Evolutionary conservation across 64 coral and sea anemone genomes (phyloP).

Genomic region (Astreopora myriophthalma): DNA sequence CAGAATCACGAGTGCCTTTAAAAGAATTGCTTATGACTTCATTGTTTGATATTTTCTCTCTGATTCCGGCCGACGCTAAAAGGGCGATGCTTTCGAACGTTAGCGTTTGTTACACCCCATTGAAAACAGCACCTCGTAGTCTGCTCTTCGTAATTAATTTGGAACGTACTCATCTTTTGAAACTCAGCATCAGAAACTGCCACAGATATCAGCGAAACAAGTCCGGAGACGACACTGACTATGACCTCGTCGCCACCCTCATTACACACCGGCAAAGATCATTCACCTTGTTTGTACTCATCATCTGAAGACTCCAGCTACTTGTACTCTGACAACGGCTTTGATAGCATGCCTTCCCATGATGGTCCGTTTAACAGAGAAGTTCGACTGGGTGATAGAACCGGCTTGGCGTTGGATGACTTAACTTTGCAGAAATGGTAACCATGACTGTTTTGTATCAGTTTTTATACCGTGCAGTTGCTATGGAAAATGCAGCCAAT

Average conservation of each 20-base stretch:
- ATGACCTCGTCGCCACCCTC: neutral
- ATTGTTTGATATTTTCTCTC: no score
- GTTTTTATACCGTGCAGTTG: no score
- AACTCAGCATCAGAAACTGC: neutral
- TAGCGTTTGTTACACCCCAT: no score
- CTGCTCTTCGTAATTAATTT: no score
- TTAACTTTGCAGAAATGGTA: slow-evolving; percentile 78
- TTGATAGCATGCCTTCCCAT: neutral
- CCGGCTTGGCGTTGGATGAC: slow-evolving; percentile 65
- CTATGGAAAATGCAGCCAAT: no score
- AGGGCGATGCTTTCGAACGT: no score
- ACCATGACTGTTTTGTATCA: neutral
- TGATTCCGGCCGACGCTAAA: no score
- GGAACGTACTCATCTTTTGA: neutral
- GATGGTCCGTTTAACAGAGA: neutral
- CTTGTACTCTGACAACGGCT: neutral
- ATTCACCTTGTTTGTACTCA: neutral
- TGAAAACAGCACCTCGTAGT: no score
- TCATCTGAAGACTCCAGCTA: neutral
- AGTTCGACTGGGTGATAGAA: slow-evolving; percentile 19
- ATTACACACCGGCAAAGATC: neutral
- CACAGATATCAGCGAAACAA: neutral
- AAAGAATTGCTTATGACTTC: no score
- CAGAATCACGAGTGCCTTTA: no score
- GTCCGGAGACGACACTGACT: neutral